phyloP scores from a whole-genome alignment of 2,113 vertebrate species.

The Jacana jacana region DNA sequence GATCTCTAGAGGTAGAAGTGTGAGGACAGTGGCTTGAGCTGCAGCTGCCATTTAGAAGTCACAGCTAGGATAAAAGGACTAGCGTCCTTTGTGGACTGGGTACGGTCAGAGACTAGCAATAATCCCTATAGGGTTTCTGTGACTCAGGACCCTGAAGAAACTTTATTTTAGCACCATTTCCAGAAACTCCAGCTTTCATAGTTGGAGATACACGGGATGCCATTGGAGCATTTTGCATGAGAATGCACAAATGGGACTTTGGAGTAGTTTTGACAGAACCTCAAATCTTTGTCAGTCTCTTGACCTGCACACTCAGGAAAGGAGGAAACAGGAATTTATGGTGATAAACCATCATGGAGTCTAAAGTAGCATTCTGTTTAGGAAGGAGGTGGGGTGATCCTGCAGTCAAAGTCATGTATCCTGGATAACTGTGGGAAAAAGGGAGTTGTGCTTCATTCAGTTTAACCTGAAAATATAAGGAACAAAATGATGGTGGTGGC shows the following conservation, averaged over 20 bases:
- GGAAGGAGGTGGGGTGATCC: neutral
- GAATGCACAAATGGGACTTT: neutral
- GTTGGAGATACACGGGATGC: neutral
- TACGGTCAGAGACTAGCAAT: neutral
- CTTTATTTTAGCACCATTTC: neutral
- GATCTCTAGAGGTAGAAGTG: neutral
- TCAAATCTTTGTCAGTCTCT: neutral
- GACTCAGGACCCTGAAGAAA: neutral
- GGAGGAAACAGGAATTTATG: neutral
- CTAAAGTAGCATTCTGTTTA: neutral
- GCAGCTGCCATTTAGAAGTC: neutral
- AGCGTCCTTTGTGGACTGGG: neutral
- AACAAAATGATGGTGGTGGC: neutral
- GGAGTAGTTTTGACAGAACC: neutral
- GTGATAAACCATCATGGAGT: neutral
- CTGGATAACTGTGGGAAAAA: neutral
- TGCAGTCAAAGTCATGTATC: neutral
- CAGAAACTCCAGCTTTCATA: neutral
- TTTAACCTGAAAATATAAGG: neutral
- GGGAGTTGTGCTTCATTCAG: neutral
- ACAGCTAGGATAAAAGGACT: neutral
- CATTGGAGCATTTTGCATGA: neutral
- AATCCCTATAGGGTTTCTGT: neutral
- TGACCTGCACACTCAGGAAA: neutral
- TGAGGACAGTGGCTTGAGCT: neutral